These are phyloP conservation scores for Nasonia longicornis DNA, from an alignment of 1,140 invertebrate genomes.

Conservation along the genomic window DNA sequence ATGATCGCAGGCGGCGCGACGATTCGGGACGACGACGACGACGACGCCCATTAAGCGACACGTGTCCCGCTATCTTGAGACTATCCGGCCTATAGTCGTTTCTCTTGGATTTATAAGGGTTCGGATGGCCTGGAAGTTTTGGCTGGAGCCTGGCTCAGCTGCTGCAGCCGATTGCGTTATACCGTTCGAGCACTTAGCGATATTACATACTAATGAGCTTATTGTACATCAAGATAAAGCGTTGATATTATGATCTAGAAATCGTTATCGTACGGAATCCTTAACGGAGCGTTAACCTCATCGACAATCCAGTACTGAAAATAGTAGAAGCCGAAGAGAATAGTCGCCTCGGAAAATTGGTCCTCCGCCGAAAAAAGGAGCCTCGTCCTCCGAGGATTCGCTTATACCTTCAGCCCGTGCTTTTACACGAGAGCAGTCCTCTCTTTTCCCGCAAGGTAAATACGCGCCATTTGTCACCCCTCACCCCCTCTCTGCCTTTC, in stretches of 20 bases:
- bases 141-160: neutral
- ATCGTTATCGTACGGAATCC: too few species aligned
- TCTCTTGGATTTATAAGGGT: neutral
- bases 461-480: constrained; percentile 41
- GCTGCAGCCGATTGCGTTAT: neutral
- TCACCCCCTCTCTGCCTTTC: too few species aligned
- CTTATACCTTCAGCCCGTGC: neutral
- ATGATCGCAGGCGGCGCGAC: constrained; percentile 66
- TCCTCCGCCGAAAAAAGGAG: constrained; percentile 6
- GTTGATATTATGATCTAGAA: too few species aligned
- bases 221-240: too few species aligned
- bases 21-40: constrained; percentile 44
- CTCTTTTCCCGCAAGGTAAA: constrained; percentile 27
- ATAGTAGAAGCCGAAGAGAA: neutral
- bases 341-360: neutral
- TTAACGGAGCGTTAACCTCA: neutral
- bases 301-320: neutral
- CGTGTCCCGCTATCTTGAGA: constrained; percentile 57
- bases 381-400: constrained; percentile 7
- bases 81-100: neutral
- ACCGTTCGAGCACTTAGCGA: too few species aligned
- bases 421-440: neutral
- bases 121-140: neutral
- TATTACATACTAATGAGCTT: too few species aligned
- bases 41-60: constrained; percentile 67